These are phyloP conservation scores for Drosophila pruinosa DNA, from an alignment of 1,140 invertebrate species.

Conservation along the genomic window DNA sequence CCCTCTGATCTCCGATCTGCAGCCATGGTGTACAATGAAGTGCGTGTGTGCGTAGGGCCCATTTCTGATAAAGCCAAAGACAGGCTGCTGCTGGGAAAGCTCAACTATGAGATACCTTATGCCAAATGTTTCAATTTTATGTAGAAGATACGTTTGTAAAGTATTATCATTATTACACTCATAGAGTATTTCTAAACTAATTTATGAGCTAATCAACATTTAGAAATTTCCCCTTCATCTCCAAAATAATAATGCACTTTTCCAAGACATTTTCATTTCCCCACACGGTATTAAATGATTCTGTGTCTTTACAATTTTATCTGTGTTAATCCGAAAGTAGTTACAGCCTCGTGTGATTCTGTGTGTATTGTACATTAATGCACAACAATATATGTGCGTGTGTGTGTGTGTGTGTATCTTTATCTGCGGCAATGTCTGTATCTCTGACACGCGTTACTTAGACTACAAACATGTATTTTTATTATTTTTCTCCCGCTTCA, in stretches of 20 bases:
- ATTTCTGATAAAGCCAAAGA: neutral
- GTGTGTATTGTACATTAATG: neutral
- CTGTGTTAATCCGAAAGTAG: slow-evolving; percentile 10
- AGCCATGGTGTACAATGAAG: neutral
- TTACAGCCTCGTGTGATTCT: slow-evolving; percentile 1
- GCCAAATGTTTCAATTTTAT: neutral
- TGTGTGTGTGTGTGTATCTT: slow-evolving; percentile 11
- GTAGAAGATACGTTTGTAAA: neutral
- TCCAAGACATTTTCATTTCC: neutral
- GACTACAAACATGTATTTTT: slow-evolving; percentile 3
- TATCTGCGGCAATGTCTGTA: slow-evolving; percentile 19
- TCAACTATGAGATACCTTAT: neutral
- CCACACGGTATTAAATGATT: neutral
- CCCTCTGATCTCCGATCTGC: neutral
- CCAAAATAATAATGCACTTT: too few relatives aligned
- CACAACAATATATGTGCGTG: neutral
- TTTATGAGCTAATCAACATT: too few relatives aligned
- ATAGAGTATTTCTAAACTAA: too few relatives aligned
- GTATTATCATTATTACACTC: too few relatives aligned
- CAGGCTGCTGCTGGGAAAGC: neutral
- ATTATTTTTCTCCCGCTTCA: neutral
- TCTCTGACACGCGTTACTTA: slow-evolving; percentile 2
- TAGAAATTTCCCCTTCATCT: too few relatives aligned
- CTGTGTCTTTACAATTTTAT: slow-evolving; percentile 16
- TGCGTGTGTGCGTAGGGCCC: neutral